Evolutionary conservation across 2,888 invertebrate species (phyloP), one percentile per base, ranked within the genome.

Genomic region (Cerceris rybyensis): DNA sequence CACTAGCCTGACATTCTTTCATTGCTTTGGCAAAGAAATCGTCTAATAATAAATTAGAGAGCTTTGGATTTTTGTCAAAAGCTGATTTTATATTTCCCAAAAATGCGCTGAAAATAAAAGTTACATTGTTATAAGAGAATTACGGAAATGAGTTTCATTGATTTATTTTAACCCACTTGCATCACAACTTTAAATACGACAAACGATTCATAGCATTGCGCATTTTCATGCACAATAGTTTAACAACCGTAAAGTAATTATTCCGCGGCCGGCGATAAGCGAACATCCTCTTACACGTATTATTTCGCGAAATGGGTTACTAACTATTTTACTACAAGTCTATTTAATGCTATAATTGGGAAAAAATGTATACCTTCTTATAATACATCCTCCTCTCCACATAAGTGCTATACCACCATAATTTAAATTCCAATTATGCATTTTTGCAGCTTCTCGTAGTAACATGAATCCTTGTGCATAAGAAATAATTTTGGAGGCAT

Each of bases 341-440:
- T 2, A 28, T 42, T 0, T 55, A 17, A 14, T 61, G 28, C 28
- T 28, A 28, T 28, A 28, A 28, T 4, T 28, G 4, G 4, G 28
- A 28, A 4, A 28, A 28, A 28, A 28, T 93, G 93, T 4, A 91
- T 94, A 94, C 96, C 97, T 98, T 91, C 99, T 94, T 90, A 98
- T 99, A 90, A 99, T 99, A 92, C 99, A 99, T n/a, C 99, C 99
- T 14, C 99, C 99, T 80, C 99, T 95, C 99, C 99, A 99, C 99
- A 99, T 99, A 57, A 99, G 93, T 0, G 99, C 99, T 82, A 99
- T 98, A 70, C 98, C 98, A 64, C 99, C 99, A 90, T 98, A 98
- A 93, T 99, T 99, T 77, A 99, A 93, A 81, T 97, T 96, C 99
- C 99, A 99, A 7, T 96, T 95, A 90, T 98, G 96, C 85, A 97